Percentiles rank a stretch among this genome's conserved stretches.
Evolutionary conservation across 2,797 vertebrate species (phyloP).

Genomic region (Sebastolobus alascanus): DNA sequence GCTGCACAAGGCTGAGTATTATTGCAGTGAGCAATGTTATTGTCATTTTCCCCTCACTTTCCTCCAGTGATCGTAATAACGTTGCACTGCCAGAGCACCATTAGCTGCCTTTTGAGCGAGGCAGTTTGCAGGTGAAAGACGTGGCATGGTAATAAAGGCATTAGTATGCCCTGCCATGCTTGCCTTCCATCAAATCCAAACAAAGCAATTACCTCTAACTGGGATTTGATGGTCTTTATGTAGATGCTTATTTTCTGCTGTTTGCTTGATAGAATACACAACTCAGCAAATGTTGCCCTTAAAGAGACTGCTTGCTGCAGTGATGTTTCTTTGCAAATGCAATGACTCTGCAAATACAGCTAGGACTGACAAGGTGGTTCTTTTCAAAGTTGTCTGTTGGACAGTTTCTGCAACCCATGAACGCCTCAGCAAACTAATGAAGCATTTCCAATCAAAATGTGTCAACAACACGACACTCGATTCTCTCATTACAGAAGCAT

Average conservation of each 20-base stretch:
- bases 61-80: conserved; percentile 16
- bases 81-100: conserved; percentile 1
- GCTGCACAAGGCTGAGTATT: conserved; percentile 28
- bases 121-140: conserved; percentile 37
- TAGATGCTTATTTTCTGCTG: conserved; percentile 28
- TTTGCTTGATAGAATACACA: conserved; percentile 33
- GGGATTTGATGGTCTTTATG: conserved; percentile 45
- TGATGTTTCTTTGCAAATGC: conserved; percentile 5
- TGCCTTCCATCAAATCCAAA: conserved; percentile 36
- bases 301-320: conserved; percentile 8
- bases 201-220: conserved; percentile 38
- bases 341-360: conserved; percentile 15
- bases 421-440: background rate
- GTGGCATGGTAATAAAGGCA: conserved; percentile 28
- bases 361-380: background rate
- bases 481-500: background rate
- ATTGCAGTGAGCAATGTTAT: conserved; percentile 29
- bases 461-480: background rate
- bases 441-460: background rate
- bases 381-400: background rate
- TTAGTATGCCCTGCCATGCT: conserved; percentile 23
- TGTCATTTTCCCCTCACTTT: conserved; percentile 29
- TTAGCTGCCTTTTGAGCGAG: conserved; percentile 28
- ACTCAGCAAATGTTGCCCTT: conserved; percentile 17
- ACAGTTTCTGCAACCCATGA: background rate